Evolutionary conservation across 2,113 vertebrate genomes (phyloP).

Genomic region (Pseudorhombus dupliciocellatus): DNA sequence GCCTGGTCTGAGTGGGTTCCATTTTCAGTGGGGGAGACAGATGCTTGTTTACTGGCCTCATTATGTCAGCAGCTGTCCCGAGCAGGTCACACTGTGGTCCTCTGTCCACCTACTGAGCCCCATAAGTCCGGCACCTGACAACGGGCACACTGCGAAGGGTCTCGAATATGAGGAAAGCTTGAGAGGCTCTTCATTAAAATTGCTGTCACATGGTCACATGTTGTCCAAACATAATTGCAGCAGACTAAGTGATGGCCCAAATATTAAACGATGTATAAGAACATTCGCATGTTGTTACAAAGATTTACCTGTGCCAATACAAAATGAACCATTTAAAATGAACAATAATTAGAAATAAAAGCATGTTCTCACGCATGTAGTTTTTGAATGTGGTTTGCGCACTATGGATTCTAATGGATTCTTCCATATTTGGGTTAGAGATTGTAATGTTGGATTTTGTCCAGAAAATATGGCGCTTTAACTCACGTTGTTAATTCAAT

Average conservation of each 20-base stretch:
- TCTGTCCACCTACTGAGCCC: conserved; percentile 78
- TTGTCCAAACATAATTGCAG: conserved; percentile 8
- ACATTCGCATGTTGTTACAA: background rate
- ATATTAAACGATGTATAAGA: background rate
- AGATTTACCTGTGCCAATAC: background rate
- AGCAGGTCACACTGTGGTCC: conserved; percentile 76
- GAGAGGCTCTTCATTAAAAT: conserved; percentile 57
- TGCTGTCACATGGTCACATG: conserved; percentile 39
- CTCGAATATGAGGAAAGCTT: conserved; percentile 39
- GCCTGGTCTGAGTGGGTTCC: conserved; percentile 56
- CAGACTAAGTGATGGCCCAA: conserved; percentile 7
- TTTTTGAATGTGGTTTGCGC: background rate
- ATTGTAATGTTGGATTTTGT: background rate
- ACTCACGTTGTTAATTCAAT: too few relatives aligned
- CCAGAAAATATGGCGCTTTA: too few relatives aligned
- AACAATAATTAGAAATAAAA: background rate
- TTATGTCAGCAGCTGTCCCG: conserved; percentile 82
- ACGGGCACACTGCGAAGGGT: conserved; percentile 41
- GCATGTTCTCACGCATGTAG: background rate
- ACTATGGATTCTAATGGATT: background rate
- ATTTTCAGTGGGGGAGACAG: conserved; percentile 73
- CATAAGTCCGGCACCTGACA: conserved; percentile 63
- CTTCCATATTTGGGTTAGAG: background rate
- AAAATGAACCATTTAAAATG: background rate
- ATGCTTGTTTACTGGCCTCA: conserved; percentile 85